A percentile compares a stretch with the other conserved stretches of the same genome.
These are phyloP conservation scores for Corvus moneduloides DNA, from an alignment of 2,113 vertebrate genomes.

Conservation along the genomic window DNA sequence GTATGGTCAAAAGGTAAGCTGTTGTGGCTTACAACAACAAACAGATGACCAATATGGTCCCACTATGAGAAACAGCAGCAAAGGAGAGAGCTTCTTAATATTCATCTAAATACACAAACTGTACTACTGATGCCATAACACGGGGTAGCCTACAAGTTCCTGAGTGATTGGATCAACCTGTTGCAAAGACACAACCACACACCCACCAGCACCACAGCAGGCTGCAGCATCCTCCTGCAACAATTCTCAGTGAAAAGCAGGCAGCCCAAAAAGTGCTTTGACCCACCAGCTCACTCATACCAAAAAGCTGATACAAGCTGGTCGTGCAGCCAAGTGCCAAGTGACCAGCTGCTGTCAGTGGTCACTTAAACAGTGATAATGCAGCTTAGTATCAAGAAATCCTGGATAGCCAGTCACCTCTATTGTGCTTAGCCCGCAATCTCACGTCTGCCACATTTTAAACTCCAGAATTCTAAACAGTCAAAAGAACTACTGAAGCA, in stretches of 20 bases:
- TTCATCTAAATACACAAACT: background rate
- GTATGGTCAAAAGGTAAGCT: background rate
- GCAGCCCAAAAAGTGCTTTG: background rate
- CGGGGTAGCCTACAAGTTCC: background rate
- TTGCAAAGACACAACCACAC: background rate
- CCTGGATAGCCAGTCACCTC: background rate
- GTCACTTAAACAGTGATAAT: background rate
- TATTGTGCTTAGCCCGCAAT: accelerated
- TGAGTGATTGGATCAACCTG: background rate
- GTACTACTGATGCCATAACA: background rate
- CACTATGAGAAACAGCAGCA: background rate
- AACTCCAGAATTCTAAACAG: background rate
- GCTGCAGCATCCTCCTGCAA: background rate
- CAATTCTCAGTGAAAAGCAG: background rate
- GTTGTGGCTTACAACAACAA: background rate
- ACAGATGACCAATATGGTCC: background rate
- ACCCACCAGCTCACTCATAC: background rate
- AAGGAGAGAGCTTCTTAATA: background rate
- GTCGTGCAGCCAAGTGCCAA: background rate
- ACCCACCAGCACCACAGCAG: background rate
- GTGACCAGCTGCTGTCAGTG: background rate
- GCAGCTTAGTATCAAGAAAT: background rate
- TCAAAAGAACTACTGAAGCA: background rate
- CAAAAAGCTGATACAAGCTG: background rate
- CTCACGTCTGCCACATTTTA: background rate